Base-by-base conservation (phyloP, 1,140 invertebrate species). In the Sminthurides bifidus region DNA sequence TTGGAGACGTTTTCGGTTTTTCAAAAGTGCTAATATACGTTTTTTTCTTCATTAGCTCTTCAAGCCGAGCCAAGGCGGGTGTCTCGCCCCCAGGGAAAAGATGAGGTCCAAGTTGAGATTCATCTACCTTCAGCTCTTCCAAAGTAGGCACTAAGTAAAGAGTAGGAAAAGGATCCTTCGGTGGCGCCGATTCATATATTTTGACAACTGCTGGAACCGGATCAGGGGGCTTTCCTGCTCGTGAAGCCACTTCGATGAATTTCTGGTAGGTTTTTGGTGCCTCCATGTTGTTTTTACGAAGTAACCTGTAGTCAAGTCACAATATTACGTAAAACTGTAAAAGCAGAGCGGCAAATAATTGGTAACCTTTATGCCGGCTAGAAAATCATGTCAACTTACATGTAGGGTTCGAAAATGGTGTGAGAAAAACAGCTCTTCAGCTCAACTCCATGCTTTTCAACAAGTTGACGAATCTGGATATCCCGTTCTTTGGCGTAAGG, bases 11-110 rank as follows among this genome's bases (percentile, higher is more conserved):
- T 53, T 83, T 83, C 6, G 83, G 83, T 63, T 82, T 81, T 62
- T 83, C 81, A 75, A 85, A 85, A 56, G 74, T 78, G 37, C 80
- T 79, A 15, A 84, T 77, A 81, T 81, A 85, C 33, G 77, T 69
- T 66, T 81, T 78, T 62, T 76, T 74, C 40, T 69, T 69, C 60
- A 84, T 69, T 40, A 77, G 77, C 37, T 73, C 68, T 45, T 81
- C 69, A 48, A 85, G 69, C 56, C 83, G 73, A 31, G 71, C 72
- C 23, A 85, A 64, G 0, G 76, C 81, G 71, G 83, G 81, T 2
- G 75, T 79, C 72, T 85, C 83, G 43, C 83, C 82, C 19, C 83
- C 83, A 17, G 70, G 73, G 69, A 74, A 81, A 33, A 78, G 74
- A 59, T 69, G 73, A n/a, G 67, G 66, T 6, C 68, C 71, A 53